These are phyloP conservation scores for Physeter macrocephalus DNA, from an alignment of 2,113 vertebrate genomes.

Conservation along the genomic window DNA sequence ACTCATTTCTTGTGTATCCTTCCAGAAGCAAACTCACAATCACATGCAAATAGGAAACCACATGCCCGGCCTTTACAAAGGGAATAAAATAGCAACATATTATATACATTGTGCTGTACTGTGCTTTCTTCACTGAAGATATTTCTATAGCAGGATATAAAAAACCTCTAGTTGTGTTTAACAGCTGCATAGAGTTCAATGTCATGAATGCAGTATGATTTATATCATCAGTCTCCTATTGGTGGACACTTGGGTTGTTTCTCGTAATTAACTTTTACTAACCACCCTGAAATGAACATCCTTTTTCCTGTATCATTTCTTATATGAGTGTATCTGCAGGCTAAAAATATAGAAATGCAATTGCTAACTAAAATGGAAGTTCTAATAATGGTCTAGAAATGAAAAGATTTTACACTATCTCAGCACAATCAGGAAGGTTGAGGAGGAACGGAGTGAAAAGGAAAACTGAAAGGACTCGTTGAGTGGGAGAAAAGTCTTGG, in stretches of 20 bases:
- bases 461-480: rapidly evolving
- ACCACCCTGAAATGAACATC: rapidly evolving
- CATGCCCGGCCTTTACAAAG: rapidly evolving
- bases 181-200: not conserved
- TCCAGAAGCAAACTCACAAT: not conserved
- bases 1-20: rapidly evolving
- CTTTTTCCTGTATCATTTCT: rapidly evolving
- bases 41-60: rapidly evolving
- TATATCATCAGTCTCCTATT: not conserved
- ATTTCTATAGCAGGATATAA: not conserved
- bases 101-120: rapidly evolving
- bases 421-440: not conserved
- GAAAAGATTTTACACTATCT: not conserved
- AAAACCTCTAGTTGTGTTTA: not conserved
- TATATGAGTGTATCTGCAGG: not conserved
- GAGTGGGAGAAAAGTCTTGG: not conserved
- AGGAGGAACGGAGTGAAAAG: rapidly evolving
- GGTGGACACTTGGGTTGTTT: not conserved
- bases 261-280: not conserved
- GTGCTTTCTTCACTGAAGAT: not conserved
- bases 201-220: rapidly evolving
- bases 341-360: not conserved
- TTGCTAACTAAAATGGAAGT: not conserved
- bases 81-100: rapidly evolving
- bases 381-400: not conserved